Conservation (phyloP, 2,888 invertebrate species). For the Steromphala cineraria region DNA sequence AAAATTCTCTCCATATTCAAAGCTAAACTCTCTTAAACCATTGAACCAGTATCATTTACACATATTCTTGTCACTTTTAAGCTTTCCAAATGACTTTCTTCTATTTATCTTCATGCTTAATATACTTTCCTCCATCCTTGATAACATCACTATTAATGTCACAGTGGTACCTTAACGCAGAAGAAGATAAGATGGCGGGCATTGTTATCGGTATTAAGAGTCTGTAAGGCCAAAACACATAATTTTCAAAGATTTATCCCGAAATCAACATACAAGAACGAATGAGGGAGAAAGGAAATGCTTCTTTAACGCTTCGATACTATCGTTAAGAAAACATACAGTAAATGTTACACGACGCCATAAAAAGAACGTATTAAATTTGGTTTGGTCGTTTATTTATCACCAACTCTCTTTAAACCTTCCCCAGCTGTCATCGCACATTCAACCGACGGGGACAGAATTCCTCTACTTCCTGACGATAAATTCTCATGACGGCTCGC, state of each 20-base stretch:
- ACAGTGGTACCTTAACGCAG: too few species aligned
- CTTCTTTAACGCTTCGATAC: background rate
- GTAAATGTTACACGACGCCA: background rate
- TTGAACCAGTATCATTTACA: too few species aligned
- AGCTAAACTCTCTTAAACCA: too few species aligned
- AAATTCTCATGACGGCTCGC: background rate
- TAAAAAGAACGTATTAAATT: conserved; percentile 4
- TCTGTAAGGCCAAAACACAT: background rate
- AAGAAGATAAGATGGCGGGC: background rate
- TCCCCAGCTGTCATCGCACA: background rate
- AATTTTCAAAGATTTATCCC: background rate
- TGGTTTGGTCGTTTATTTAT: conserved; percentile 15
- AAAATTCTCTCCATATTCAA: too few species aligned
- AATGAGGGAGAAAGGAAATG: background rate
- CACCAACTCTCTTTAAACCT: background rate
- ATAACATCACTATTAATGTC: too few species aligned
- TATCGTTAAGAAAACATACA: background rate
- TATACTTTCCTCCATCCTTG: too few species aligned
- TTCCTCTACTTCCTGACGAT: conserved; percentile 6
- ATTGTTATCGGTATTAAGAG: background rate
- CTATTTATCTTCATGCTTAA: too few species aligned
- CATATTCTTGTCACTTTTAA: too few species aligned
- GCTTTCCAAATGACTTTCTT: too few species aligned
- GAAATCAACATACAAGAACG: background rate
- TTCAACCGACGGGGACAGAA: background rate